Evolutionary conservation across 2,797 vertebrate genomes (phyloP), one percentile per base, ranked within the genome.

Genomic region (Chaetodon trifasciatus): DNA sequence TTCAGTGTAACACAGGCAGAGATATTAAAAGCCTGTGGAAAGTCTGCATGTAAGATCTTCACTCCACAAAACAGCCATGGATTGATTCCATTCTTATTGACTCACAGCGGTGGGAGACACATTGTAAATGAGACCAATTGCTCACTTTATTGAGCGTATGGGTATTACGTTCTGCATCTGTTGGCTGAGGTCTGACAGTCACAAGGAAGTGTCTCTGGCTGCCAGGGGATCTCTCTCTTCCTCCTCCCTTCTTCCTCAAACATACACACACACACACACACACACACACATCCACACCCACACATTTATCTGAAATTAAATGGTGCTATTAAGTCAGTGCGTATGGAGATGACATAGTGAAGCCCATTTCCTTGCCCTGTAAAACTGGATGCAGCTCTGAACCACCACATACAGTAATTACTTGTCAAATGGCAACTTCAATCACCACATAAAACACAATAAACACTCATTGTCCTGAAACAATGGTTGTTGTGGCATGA

Each of bases 91-190:
- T 44, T 79, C 35, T 53, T 53, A 86, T 77, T 76, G 81, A 88
- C 80, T 89, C 75, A 44, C 70, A 52, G 49, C 76, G 63, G 55
- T 72, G 53, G 63, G 42, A 83, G 81, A 88, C 69, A 87, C 73
- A 84, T 77, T 88, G 74, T 86, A 90, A 89, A 91, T 78, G 64
- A 84, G 71, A 90, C 49, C 70, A 87, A 81, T 83, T 83, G 81
- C 78, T 86, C 60, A 82, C 91, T 93, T 91, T 92, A 93, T 93
- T 47, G 81, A 93, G 83, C 44, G 74, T 81, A 72, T 84, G 63
- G 56, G 75, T 76, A 76, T 90, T 88, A 75, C 70, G 74, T 91
- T 88, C 73, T 86, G 80, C 58, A 70, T 84, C 74, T 74, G 64
- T 60, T 81, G 82, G 79, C 84, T 73, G 83, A 89, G 75, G 79